Evolutionary conservation across 2,113 vertebrate genomes (phyloP).

Genomic region (Nothocercus julius): DNA sequence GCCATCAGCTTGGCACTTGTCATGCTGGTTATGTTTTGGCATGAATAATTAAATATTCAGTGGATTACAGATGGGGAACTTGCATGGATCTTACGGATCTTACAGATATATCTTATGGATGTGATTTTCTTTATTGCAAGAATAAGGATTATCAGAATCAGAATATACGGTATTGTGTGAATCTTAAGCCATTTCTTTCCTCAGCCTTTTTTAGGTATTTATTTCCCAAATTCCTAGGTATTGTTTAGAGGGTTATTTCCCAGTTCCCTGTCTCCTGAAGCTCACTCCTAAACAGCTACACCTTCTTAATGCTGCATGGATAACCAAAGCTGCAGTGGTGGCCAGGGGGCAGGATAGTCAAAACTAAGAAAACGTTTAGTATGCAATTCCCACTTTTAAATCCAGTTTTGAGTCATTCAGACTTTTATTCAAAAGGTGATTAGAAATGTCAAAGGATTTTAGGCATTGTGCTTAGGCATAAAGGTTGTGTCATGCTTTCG

Average conservation of each 20-base stretch:
- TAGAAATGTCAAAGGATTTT: background rate
- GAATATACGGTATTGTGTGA: background rate
- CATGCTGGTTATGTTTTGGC: background rate
- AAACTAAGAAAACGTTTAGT: background rate
- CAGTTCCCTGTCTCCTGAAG: background rate
- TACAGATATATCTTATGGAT: too few relatives aligned
- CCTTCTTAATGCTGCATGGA: accelerated
- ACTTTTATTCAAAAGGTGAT: background rate
- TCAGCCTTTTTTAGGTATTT: background rate
- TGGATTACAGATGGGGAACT: background rate
- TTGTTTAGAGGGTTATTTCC: background rate
- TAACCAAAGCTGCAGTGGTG: background rate
- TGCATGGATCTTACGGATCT: background rate
- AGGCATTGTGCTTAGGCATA: background rate
- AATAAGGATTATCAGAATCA: background rate
- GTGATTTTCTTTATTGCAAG: background rate
- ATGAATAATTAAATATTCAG: background rate
- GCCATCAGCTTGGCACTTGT: background rate
- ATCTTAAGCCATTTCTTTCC: background rate
- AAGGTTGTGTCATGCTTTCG: background rate
- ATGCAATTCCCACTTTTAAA: background rate
- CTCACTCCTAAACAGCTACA: background rate
- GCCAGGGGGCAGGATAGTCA: background rate
- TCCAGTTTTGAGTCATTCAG: background rate
- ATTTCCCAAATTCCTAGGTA: background rate